Conservation (phyloP, 2,888 invertebrate species). For the Drosophila neonasuta region DNA sequence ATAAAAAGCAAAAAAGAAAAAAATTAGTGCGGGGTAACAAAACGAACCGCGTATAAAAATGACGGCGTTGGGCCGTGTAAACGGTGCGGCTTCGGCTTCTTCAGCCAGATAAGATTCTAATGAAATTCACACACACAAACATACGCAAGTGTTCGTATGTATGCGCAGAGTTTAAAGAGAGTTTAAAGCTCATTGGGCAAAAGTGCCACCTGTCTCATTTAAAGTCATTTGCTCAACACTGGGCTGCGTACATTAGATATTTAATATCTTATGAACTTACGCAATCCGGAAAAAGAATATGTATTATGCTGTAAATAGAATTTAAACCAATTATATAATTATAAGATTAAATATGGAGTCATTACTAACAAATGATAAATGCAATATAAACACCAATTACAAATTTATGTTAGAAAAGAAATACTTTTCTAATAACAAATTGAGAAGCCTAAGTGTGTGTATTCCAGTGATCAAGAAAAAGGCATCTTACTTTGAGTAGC, state of each 20-base stretch:
- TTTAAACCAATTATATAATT: too few relatives aligned
- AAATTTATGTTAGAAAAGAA: background rate
- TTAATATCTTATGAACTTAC: background rate
- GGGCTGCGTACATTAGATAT: background rate
- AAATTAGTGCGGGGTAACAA: conserved; percentile 6
- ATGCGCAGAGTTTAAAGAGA: background rate
- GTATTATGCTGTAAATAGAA: too few relatives aligned
- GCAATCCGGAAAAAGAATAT: too few relatives aligned
- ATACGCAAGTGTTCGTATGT: background rate
- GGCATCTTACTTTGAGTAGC: conserved; percentile 4
- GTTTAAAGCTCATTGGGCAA: background rate
- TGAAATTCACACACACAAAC: conserved; percentile 26
- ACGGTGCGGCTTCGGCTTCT: conserved; percentile 27
- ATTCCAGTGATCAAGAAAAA: conserved; percentile 22
- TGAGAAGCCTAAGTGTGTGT: conserved; percentile 11
- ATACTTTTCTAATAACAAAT: conserved; percentile 6
- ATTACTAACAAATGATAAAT: too few relatives aligned
- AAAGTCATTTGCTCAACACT: background rate
- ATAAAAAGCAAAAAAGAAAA: conserved; percentile 22
- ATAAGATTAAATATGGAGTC: too few relatives aligned
- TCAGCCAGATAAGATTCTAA: conserved; percentile 43
- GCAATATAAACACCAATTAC: too few relatives aligned
- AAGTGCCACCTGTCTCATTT: background rate
- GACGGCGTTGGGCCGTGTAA: conserved; percentile 15
- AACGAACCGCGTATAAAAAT: conserved; percentile 17